These are phyloP conservation scores for Tetrax tetrax DNA, from an alignment of 2,113 vertebrate genomes.

Conservation along the genomic window DNA sequence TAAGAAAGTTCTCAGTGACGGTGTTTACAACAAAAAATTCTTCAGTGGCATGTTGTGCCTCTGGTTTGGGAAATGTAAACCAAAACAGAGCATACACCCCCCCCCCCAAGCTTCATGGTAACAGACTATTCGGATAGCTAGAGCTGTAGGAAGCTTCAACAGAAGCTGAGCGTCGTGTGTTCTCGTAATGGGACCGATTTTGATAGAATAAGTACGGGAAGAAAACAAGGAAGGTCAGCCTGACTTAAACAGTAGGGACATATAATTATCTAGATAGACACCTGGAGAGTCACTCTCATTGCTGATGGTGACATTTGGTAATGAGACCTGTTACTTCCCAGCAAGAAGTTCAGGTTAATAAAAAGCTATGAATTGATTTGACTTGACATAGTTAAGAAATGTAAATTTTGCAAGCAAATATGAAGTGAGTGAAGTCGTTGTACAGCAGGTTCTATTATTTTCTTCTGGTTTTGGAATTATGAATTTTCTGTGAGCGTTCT, in stretches of 20 bases:
- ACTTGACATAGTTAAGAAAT: neutral
- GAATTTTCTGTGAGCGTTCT: neutral
- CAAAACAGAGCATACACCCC: too few relatives aligned
- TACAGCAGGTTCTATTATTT: neutral
- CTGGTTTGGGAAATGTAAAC: neutral
- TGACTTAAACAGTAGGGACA: neutral
- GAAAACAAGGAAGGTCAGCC: neutral
- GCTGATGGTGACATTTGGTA: neutral
- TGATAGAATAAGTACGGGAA: neutral
- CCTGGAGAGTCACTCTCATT: neutral
- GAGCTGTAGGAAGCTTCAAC: neutral
- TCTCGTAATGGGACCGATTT: neutral
- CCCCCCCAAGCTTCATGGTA: neutral
- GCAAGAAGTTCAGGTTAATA: neutral
- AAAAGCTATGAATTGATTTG: neutral
- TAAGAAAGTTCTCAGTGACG: neutral
- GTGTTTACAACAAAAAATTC: neutral
- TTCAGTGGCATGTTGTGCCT: neutral
- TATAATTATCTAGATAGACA: neutral
- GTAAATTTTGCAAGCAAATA: neutral
- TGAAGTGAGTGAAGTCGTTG: neutral
- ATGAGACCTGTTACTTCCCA: neutral
- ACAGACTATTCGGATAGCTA: neutral
- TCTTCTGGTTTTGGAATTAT: neutral
- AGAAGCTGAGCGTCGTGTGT: neutral